Evolutionary conservation across 2,113 vertebrate genomes (phyloP).

Genomic region (Sialia sialis): DNA sequence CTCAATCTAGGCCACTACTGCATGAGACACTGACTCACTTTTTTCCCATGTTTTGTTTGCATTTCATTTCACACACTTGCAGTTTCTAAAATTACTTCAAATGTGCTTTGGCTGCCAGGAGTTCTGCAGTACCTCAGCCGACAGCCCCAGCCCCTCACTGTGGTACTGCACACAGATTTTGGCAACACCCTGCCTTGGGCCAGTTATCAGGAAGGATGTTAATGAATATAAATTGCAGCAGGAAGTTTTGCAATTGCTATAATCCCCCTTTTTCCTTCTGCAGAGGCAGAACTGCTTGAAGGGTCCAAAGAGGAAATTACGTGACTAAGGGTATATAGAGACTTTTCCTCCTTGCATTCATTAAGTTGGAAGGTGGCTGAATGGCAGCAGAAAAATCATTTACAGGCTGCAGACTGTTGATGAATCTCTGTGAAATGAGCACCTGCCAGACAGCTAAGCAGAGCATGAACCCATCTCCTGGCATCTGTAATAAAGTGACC

Average conservation of each 20-base stretch:
- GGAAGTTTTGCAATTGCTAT: background rate
- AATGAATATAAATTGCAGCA: background rate
- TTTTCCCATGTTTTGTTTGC: constrained; percentile 50
- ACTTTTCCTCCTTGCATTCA: background rate
- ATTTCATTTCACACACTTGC: constrained; percentile 50
- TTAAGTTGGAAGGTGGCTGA: background rate
- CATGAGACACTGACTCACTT: constrained; percentile 58
- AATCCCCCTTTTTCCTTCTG: background rate
- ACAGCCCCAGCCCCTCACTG: background rate
- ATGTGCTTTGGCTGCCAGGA: background rate
- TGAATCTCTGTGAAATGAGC: background rate
- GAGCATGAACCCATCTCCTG: background rate
- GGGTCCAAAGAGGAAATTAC: background rate
- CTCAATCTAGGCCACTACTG: constrained; percentile 67
- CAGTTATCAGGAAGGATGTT: background rate
- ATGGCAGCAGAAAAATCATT: background rate
- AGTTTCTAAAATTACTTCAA: constrained; percentile 43
- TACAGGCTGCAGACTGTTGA: background rate
- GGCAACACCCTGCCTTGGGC: background rate
- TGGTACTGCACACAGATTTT: background rate
- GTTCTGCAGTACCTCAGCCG: background rate
- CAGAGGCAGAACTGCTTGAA: background rate
- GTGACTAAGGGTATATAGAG: background rate
- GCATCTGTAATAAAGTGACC: background rate
- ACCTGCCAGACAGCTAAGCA: background rate